phyloP scores from a whole-genome alignment of 2,797 vertebrate genomes.

The Sparus aurata region DNA sequence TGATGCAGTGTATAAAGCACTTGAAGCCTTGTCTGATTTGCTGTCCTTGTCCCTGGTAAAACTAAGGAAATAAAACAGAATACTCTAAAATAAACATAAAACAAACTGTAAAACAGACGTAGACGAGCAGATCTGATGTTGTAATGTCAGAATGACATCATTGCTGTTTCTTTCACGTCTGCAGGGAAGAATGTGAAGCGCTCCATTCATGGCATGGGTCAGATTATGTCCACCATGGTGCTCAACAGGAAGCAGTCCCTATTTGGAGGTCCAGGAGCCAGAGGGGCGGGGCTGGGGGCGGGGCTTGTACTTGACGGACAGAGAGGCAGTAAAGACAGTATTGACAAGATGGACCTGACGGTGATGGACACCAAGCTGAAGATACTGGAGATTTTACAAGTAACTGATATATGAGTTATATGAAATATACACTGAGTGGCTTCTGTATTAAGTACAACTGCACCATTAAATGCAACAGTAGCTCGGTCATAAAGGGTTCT shows the following conservation, averaged over 20 bases:
- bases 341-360: conserved; percentile 92
- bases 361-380: conserved; percentile 99
- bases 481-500: too few species aligned
- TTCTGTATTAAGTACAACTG: neutral
- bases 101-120: too few species aligned
- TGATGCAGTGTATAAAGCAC: too few species aligned
- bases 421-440: too few species aligned
- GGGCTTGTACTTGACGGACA: conserved; percentile 84
- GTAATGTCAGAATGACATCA: neutral
- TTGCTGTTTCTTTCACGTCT: neutral
- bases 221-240: conserved; percentile 99
- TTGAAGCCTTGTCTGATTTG: too few species aligned
- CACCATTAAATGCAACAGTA: neutral
- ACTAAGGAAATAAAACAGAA: too few species aligned
- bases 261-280: conserved; percentile 84
- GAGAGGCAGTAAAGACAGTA: conserved; percentile 89
- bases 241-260: conserved; percentile 94
- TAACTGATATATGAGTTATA: conserved; percentile 47
- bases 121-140: neutral
- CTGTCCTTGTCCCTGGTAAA: too few species aligned
- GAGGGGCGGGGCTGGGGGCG: conserved; percentile 49
- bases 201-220: conserved; percentile 97
- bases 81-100: too few species aligned
- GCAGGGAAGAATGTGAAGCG: conserved; percentile 94
- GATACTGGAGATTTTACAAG: conserved; percentile 98